Percentiles rank a stretch among this genome's conserved stretches.
Conservation (phyloP, 2,888 invertebrate species). For the Autographa gamma region DNA sequence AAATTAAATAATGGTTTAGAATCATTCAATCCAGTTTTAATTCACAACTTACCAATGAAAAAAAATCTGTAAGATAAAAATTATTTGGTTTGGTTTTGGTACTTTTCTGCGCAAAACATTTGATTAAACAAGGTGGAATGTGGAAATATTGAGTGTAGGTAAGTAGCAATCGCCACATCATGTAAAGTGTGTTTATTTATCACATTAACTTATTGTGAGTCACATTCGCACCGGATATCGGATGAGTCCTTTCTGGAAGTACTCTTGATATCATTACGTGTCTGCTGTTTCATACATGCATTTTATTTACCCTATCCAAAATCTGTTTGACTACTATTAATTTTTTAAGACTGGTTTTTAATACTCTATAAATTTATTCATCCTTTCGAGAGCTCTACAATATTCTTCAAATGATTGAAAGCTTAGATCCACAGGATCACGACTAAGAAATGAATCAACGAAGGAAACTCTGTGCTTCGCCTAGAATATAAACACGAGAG, state of each 20-base stretch:
- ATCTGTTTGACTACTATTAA: too few relatives aligned
- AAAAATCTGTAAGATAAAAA: too few relatives aligned
- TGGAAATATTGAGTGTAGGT: slow-evolving; percentile 9
- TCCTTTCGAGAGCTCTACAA: too few relatives aligned
- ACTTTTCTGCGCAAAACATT: slow-evolving; percentile 28
- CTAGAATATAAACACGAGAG: slow-evolving; percentile 69
- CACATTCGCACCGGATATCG: slow-evolving; percentile 41
- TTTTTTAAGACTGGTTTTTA: too few relatives aligned
- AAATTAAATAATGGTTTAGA: too few relatives aligned
- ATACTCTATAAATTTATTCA: too few relatives aligned
- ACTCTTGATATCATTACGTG: background rate
- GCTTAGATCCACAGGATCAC: slow-evolving; percentile 27
- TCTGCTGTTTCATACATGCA: background rate
- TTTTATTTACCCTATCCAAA: too few relatives aligned
- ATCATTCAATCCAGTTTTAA: too few relatives aligned
- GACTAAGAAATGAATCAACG: slow-evolving; percentile 66
- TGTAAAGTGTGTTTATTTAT: slow-evolving; percentile 40
- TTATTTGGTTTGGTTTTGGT: too few relatives aligned
- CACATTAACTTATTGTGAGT: slow-evolving; percentile 25
- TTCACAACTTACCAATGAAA: too few relatives aligned
- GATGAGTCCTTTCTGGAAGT: slow-evolving; percentile 29
- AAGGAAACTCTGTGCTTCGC: slow-evolving; percentile 71
- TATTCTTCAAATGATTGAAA: slow-evolving; percentile 15
- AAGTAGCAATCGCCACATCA: slow-evolving; percentile 46
- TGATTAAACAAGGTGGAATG: slow-evolving; percentile 36